Percentiles rank a stretch among this genome's conserved stretches.
These are phyloP conservation scores for Pseudocheirus occidentalis DNA, from an alignment of 2,797 vertebrate genomes.

Conservation along the genomic window DNA sequence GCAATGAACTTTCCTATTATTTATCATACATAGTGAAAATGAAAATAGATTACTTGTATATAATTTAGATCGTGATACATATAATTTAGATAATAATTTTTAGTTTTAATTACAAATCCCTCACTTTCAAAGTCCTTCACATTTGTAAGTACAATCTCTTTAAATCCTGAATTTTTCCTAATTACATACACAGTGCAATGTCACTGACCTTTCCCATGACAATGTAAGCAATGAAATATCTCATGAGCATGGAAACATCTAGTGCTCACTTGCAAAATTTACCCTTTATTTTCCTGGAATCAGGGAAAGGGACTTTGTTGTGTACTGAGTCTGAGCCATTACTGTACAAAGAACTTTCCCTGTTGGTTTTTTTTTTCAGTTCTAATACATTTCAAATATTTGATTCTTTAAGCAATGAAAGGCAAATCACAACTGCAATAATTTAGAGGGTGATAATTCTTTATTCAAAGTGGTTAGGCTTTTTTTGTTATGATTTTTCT, in stretches of 20 bases:
- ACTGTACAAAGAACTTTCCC: constrained; percentile 32
- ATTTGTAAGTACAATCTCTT: constrained; percentile 25
- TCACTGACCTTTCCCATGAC: background rate
- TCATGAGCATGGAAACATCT: background rate
- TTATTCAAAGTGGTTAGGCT: background rate
- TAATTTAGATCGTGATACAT: constrained; percentile 36
- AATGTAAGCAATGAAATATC: background rate
- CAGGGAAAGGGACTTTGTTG: constrained; percentile 5
- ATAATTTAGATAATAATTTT: constrained; percentile 26
- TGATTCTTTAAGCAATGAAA: background rate
- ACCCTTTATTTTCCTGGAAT: constrained; percentile 39
- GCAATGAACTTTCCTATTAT: constrained; percentile 17
- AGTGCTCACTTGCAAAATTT: constrained; percentile 8
- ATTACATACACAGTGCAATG: background rate
- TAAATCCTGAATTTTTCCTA: constrained; percentile 36
- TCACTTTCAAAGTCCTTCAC: constrained; percentile 2
- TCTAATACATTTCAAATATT: background rate
- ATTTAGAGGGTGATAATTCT: background rate
- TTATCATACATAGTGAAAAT: constrained; percentile 44
- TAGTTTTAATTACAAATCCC: constrained; percentile 42
- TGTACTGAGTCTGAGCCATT: background rate
- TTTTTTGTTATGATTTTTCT: constrained; percentile 13
- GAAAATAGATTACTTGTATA: background rate
- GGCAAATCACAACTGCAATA: background rate
- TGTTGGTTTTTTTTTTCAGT: background rate